Evolutionary conservation across 2,797 vertebrate genomes (phyloP).

Genomic region (Semotilus atromaculatus): DNA sequence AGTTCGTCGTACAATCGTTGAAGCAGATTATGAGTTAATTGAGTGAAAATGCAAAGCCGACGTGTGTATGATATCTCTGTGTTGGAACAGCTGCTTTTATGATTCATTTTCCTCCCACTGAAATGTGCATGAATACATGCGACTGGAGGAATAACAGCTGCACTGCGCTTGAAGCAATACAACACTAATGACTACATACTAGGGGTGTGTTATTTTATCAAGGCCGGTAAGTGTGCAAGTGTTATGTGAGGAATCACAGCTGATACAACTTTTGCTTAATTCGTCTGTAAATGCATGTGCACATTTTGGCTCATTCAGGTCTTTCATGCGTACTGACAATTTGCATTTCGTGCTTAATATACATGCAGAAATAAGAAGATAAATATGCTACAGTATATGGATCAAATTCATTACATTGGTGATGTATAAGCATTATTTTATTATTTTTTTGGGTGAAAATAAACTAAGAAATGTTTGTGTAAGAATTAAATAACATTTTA

Average conservation of each 20-base stretch:
- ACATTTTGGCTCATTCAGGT: background rate
- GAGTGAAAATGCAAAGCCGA: background rate
- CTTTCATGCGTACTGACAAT: background rate
- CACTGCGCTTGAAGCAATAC: background rate
- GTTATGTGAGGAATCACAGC: no score
- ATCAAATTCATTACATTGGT: background rate
- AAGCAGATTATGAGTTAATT: conserved; percentile 29
- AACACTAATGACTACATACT: background rate
- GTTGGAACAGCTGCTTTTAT: conserved; percentile 30
- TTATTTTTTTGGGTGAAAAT: no score
- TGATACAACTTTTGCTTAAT: no score
- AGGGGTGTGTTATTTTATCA: no score
- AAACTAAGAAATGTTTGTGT: no score
- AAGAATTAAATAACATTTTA: no score
- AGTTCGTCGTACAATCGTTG: background rate
- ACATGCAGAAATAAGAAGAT: background rate
- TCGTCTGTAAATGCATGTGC: background rate
- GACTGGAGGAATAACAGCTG: background rate
- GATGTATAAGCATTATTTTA: no score
- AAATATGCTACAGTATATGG: background rate
- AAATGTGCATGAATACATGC: background rate
- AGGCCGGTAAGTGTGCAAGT: no score
- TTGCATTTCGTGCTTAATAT: background rate
- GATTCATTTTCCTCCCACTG: background rate
- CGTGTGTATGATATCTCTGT: background rate